Evolutionary conservation across 2,888 invertebrate genomes (phyloP).

Genomic region (Leucania comma): DNA sequence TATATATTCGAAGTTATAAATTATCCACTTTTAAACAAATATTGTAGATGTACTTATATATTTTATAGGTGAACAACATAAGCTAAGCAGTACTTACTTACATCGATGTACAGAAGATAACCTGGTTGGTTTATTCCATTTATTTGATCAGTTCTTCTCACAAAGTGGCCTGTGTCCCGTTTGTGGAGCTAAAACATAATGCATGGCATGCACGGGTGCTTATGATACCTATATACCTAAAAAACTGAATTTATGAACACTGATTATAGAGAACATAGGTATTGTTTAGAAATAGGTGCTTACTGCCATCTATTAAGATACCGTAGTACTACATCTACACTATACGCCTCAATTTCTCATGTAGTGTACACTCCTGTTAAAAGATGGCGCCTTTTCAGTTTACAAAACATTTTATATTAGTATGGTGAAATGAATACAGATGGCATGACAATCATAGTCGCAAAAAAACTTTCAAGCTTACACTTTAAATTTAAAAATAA

Average conservation of each 20-base stretch:
- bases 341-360: not conserved
- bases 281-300: too few species aligned
- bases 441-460: slow-evolving; percentile 1
- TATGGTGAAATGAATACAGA: slow-evolving; percentile 16
- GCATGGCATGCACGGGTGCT: not conserved
- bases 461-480: too few species aligned
- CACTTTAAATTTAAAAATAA: not conserved
- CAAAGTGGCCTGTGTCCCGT: not conserved
- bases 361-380: not conserved
- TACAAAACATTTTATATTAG: not conserved
- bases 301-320: slow-evolving; percentile 34
- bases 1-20: too few species aligned
- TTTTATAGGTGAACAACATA: too few species aligned
- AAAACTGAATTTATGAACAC: not conserved
- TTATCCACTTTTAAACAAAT: too few species aligned
- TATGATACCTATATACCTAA: not conserved
- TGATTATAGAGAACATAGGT: not conserved
- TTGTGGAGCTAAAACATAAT: not conserved
- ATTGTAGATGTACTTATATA: too few species aligned
- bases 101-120: too few species aligned
- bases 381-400: slow-evolving; percentile 31
- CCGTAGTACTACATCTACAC: slow-evolving; percentile 2
- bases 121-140: too few species aligned
- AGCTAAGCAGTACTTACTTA: too few species aligned
- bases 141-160: too few species aligned